A percentile compares a stretch with the other conserved stretches of the same genome.
phyloP scores from a whole-genome alignment of 1,140 invertebrate genomes.

The Apis laboriosa region DNA sequence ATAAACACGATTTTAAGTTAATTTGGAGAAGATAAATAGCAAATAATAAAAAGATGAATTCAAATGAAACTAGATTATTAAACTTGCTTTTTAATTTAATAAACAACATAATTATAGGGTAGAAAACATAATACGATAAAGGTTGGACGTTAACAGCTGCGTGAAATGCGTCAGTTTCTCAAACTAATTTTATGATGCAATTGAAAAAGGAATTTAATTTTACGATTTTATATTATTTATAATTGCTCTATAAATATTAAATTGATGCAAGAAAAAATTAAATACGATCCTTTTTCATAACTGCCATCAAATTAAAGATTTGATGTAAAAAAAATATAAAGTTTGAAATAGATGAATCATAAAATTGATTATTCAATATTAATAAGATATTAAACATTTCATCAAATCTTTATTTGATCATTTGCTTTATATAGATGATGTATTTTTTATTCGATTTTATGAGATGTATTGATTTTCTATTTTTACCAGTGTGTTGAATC shows the following conservation, averaged over 20 bases:
- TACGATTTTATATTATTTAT: not conserved
- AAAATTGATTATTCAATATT: not conserved
- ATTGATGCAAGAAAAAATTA: not conserved
- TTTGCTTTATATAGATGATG: constrained; percentile 32
- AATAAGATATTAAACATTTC: not conserved
- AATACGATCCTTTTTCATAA: not conserved
- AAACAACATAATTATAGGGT: not conserved
- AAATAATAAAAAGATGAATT: not conserved
- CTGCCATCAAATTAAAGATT: not conserved
- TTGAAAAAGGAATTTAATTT: constrained; percentile 13
- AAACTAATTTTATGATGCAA: constrained; percentile 5
- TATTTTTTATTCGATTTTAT: constrained; percentile 17
- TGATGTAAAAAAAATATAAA: not conserved
- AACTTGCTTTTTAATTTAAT: not conserved
- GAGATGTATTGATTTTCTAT: constrained; percentile 9
- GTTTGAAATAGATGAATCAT: too few relatives aligned
- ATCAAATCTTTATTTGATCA: constrained; percentile 24
- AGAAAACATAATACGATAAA: constrained; percentile 7
- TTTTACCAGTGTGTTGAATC: constrained; percentile 10
- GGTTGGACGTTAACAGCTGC: constrained; percentile 2
- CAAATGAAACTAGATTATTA: not conserved
- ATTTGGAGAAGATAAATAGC: not conserved
- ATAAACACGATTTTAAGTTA: not conserved
- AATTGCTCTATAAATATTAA: not conserved
- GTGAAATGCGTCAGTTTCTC: not conserved